Evolutionary conservation across 2,888 invertebrate genomes (phyloP), one percentile per base, ranked within the genome.

Genomic region (Listrodromus nycthemerus): DNA sequence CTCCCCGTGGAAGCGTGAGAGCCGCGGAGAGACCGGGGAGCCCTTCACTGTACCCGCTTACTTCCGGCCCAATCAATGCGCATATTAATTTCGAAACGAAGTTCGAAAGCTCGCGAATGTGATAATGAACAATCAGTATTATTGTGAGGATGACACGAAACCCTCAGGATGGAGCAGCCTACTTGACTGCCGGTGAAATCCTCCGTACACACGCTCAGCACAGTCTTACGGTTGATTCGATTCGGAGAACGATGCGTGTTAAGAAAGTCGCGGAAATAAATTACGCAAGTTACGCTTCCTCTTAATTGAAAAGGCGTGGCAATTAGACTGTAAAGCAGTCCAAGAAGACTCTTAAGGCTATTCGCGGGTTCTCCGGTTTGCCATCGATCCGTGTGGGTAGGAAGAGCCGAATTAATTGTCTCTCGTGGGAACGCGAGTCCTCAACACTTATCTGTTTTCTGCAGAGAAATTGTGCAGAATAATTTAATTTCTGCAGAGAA

Each of bases 281-380:
- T 58, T 30, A 67, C 74, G 66, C 41, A 80, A 58, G 52, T 82
- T 61, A 84, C 48, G 76, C 19, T 55, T 50, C 69, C 55, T 52
- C 70, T 50, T 84, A 84, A 84, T 80, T 78, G 71, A 63, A 84
- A 79, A 85, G 75, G 80, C 85, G 83, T 86, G 80, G 82, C 83
- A 84, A 84, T 83, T 82, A 70, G 78, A 80, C 82, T 66, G 70
- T 73, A 67, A 82, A 83, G 50, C 74, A 75, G 69, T 69, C 79
- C 8, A 74, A 82, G 84, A 16, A 37, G 37, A 37, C 37, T 37
- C 16, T 45, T 16, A 16, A 3, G 41, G 16, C 13, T 45, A 13
- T 45, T 45, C 41, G 41, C 41, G 41, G 41, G 0, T 45, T 45
- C 16, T 13, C 16, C 41, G 41, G 41, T 16, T 45, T 16, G 41